Evolutionary conservation across 2,113 vertebrate genomes (phyloP).

Genomic region (Galeopterus variegatus): DNA sequence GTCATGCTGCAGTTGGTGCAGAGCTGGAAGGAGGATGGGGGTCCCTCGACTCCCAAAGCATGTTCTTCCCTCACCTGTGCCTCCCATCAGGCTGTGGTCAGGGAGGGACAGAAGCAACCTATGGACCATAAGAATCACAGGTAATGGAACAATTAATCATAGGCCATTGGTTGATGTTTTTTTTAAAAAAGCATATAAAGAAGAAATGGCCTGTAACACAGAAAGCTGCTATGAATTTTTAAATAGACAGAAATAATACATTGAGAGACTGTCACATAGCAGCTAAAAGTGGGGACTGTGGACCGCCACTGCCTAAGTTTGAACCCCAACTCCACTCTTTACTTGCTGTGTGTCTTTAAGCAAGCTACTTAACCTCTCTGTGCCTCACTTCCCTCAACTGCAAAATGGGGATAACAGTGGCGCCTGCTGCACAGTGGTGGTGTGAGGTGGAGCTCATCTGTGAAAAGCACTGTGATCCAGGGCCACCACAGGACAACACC

Average conservation of each 20-base stretch:
- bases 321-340: not conserved
- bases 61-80: not conserved
- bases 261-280: not conserved
- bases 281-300: not conserved
- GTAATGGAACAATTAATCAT: not conserved
- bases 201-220: not conserved
- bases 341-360: not conserved
- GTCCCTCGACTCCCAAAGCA: not conserved
- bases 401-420: too few relatives aligned
- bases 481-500: fast-evolving
- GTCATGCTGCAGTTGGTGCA: not conserved
- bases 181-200: not conserved
- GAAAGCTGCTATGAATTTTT: not conserved
- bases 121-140: not conserved
- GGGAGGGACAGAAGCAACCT: not conserved
- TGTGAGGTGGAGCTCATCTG: not conserved
- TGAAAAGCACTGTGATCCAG: fast-evolving
- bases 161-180: not conserved
- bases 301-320: not conserved
- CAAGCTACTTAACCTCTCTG: not conserved
- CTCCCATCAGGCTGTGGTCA: not conserved
- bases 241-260: not conserved
- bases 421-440: fast-evolving
- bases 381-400: not conserved
- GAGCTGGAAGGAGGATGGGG: not conserved